A percentile compares a stretch with the other conserved stretches of the same genome.
Conservation (phyloP, 2,797 vertebrate genomes). For the Aldrovandia affinis region DNA sequence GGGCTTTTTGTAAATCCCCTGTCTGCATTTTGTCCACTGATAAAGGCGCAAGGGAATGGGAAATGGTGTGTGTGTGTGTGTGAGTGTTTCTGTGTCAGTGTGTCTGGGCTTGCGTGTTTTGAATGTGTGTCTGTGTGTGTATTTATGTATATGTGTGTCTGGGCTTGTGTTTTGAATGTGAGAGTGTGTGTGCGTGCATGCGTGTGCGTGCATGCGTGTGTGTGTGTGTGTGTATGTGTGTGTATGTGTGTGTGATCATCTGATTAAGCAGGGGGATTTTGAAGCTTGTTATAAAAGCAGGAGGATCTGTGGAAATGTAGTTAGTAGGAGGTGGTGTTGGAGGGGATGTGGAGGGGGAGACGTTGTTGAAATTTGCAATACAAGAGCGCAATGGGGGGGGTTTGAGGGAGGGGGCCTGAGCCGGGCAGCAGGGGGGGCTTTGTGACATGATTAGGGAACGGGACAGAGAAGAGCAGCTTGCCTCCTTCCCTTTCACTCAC, state of each 20-base stretch:
- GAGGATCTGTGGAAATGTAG: constrained; percentile 32
- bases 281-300: constrained; percentile 25
- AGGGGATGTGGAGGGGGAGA: constrained; percentile 10
- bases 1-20: constrained; percentile 36
- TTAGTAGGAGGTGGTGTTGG: constrained; percentile 34
- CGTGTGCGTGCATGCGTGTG: constrained; percentile 13
- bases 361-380: constrained; percentile 40
- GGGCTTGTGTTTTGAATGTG: constrained; percentile 20
- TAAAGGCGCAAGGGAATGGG: constrained; percentile 22
- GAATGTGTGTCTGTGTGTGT: not conserved
- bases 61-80: constrained; percentile 7
- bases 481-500: constrained; percentile 23
- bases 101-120: constrained; percentile 8
- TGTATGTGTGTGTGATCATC: constrained; percentile 4
- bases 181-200: constrained; percentile 15
- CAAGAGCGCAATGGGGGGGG: constrained; percentile 36
- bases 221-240: constrained; percentile 19
- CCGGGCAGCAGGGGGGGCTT: constrained; percentile 25
- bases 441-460: constrained; percentile 39
- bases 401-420: constrained; percentile 11
- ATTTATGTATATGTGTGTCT: constrained; percentile 13
- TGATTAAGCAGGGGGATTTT: constrained; percentile 24
- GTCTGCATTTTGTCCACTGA: constrained; percentile 38
- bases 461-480: constrained; percentile 33
- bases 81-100: constrained; percentile 20